Percentiles rank a stretch among this genome's conserved stretches.
Evolutionary conservation across 2,888 invertebrate genomes (phyloP).

Genomic region (Troilus luridus): DNA sequence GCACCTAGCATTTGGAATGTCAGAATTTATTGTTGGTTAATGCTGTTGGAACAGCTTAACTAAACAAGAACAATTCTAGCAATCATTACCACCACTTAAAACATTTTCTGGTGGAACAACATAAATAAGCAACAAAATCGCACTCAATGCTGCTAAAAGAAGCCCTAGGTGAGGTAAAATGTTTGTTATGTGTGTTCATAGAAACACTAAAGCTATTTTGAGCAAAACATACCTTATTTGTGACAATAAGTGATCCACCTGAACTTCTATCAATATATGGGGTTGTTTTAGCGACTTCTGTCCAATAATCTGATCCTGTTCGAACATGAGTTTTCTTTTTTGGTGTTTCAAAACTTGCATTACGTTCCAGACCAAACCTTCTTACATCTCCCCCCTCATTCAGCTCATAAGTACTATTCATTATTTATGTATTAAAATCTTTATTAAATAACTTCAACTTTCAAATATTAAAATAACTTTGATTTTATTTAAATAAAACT

Average conservation of each 20-base stretch:
- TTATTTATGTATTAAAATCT: constrained; percentile 43
- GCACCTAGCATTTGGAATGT: too few species aligned
- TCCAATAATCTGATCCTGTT: constrained; percentile 67
- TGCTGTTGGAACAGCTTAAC: too few species aligned
- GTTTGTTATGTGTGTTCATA: not conserved
- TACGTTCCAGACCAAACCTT: constrained; percentile 50
- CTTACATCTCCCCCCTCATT: constrained; percentile 31
- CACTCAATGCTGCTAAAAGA: too few species aligned
- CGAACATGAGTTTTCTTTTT: constrained; percentile 61
- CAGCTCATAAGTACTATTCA: constrained; percentile 49
- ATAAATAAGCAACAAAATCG: too few species aligned
- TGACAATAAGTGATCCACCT: constrained; percentile 63
- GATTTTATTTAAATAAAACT: not conserved
- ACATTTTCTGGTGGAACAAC: too few species aligned
- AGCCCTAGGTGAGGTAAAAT: too few species aligned
- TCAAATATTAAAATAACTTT: constrained; percentile 12
- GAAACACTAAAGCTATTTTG: not conserved
- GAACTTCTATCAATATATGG: constrained; percentile 67
- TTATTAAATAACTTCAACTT: not conserved
- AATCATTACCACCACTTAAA: too few species aligned
- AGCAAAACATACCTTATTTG: constrained; percentile 48
- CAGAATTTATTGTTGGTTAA: too few species aligned
- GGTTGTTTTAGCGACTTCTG: constrained; percentile 67
- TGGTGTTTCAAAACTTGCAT: constrained; percentile 61
- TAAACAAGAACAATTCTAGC: too few species aligned